Evolutionary conservation across 1,140 invertebrate species (phyloP), one percentile per base, ranked within the genome.

Genomic region (Diprion similis): DNA sequence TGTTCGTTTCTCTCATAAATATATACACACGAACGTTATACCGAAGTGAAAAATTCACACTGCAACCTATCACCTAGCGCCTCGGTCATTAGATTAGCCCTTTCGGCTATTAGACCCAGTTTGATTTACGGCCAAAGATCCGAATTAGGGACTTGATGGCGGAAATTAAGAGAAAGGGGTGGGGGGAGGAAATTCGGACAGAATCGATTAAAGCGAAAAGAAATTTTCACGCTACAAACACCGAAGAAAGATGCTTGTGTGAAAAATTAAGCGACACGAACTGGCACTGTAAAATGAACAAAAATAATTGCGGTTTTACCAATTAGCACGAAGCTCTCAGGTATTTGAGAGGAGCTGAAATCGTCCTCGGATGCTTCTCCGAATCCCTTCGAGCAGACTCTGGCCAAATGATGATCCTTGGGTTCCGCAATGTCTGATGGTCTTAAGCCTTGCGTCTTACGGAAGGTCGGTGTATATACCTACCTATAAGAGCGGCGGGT

Each of bases 401-500:
- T 37, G 24, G 24, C 24, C 24, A 6, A 37, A 37, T 6, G 2
- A 37, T 6, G 24, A 37, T 37, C 24, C 24, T 37, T 37, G 24
- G 24, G 24, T 37, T 37, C 24, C 24, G 24, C 24, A 37, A 37
- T 37, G 24, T 37, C 24, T 37, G 6, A 37, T 6, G 24, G 24
- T 6, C 24, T 37, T 59, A 59, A 59, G 51, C 51, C 51, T 59
- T 17, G 51, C 51, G 51, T 59, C 51, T 59, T 59, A 59, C 51
- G 51, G 51, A 59, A 59, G 51, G 51, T 59, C 51, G 51, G 24
- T 37, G 24, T 37, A 1, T 37, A 37, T 17, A 24, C 9, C 2
- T 18, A 24, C 9, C 2, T 70, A 15, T 70, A 45, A 11, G 69
- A 47, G 46, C 46, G 71, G 74, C 66, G 70, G 70, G 66, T 75